A percentile compares a stretch with the other conserved stretches of the same genome.
Conservation (phyloP, 2,113 vertebrate genomes). For the Canis aureus region DNA sequence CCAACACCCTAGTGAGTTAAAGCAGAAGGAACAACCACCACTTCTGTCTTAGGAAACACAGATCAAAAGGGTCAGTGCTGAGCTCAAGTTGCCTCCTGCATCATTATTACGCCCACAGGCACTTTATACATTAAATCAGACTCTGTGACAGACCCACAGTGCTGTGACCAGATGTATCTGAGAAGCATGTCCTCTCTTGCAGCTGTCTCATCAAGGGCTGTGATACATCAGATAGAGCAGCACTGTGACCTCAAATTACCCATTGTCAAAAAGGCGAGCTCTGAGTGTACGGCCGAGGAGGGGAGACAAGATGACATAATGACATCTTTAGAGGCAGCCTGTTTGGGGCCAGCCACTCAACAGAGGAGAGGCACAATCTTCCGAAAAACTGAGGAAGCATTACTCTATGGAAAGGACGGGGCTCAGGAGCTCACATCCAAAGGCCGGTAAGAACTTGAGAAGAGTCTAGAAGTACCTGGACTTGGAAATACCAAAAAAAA, state of each 20-base stretch:
- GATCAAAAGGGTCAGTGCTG: not conserved
- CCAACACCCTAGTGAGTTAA: not conserved
- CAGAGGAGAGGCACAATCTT: not conserved
- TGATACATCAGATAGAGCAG: not conserved
- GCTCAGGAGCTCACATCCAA: not conserved
- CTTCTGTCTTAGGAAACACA: not conserved
- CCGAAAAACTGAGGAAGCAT: not conserved
- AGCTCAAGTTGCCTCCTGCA: not conserved
- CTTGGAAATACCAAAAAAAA: not conserved
- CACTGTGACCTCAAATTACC: constrained; percentile 33
- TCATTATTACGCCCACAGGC: not conserved
- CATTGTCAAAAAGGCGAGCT: constrained; percentile 39
- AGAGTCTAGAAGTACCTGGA: not conserved
- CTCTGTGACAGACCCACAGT: not conserved
- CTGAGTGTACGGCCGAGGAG: not conserved
- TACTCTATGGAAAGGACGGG: not conserved
- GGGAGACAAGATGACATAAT: not conserved
- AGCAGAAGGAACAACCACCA: not conserved
- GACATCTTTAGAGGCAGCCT: not conserved
- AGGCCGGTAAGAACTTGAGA: not conserved
- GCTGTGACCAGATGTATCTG: not conserved
- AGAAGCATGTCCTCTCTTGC: not conserved
- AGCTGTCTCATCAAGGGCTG: not conserved
- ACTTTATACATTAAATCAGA: not conserved
- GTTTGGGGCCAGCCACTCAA: not conserved